These are phyloP conservation scores for Argopecten irradians DNA, from an alignment of 1,140 invertebrate genomes.

Conservation along the genomic window DNA sequence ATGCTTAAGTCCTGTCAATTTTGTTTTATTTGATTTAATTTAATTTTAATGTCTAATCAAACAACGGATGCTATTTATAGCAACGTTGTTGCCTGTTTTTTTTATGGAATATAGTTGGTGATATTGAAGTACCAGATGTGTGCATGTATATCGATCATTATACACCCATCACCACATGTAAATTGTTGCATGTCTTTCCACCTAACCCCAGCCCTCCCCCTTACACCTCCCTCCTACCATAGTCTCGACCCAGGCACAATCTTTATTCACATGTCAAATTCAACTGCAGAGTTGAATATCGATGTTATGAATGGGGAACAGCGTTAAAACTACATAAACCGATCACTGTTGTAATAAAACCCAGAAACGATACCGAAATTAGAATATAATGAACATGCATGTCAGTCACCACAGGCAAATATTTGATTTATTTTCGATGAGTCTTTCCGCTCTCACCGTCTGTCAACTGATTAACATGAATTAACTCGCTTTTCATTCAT, in stretches of 20 bases:
- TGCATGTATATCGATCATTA: not conserved
- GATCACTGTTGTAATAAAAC: not conserved
- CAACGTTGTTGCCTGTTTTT: no score
- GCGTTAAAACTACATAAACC: not conserved
- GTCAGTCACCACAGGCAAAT: not conserved
- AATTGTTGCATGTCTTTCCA: not conserved
- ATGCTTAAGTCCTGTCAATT: no score
- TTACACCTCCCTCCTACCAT: not conserved
- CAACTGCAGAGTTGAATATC: not conserved
- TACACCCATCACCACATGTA: not conserved
- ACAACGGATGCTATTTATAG: no score
- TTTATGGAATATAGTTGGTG: no score
- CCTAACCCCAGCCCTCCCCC: not conserved
- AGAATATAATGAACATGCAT: conserved; percentile 2
- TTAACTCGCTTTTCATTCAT: not conserved
- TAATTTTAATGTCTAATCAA: no score
- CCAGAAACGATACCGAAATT: not conserved
- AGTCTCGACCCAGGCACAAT: not conserved
- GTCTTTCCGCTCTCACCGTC: not conserved
- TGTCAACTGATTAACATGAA: not conserved
- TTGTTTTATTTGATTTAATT: no score
- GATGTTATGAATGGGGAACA: not conserved
- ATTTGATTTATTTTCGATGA: conserved; percentile 6
- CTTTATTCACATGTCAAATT: conserved; percentile 12
- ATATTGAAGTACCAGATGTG: not conserved